Conservation (phyloP, 2,888 invertebrate species). For the Tetragonula carbonaria region DNA sequence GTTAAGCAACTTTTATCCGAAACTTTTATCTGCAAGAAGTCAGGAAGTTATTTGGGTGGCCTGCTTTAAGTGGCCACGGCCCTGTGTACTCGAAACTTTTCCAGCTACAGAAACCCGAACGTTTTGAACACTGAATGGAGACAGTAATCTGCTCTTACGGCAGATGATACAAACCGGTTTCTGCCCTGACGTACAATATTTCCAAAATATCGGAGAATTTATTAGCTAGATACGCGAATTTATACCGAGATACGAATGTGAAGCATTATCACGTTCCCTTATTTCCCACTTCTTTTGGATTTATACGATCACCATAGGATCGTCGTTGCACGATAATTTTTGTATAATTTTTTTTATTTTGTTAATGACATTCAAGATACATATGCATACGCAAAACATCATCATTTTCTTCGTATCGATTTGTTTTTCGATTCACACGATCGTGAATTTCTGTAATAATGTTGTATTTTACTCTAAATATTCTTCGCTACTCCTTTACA, state of each 20-base stretch:
- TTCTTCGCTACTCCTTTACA: too few species aligned
- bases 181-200: background rate
- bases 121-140: background rate
- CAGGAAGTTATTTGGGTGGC: constrained; percentile 30
- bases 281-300: background rate
- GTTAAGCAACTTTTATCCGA: constrained; percentile 30
- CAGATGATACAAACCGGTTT: background rate
- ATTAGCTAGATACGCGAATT: background rate
- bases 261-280: background rate
- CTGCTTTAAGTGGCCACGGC: background rate
- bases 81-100: constrained; percentile 25
- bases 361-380: background rate
- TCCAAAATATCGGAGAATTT: background rate
- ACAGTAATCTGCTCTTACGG: constrained; percentile 7
- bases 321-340: background rate
- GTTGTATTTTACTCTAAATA: too few species aligned
- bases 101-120: background rate
- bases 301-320: background rate
- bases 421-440: too few species aligned
- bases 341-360: background rate
- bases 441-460: too few species aligned
- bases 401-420: too few species aligned
- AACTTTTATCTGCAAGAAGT: constrained; percentile 28
- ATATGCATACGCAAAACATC: too few species aligned
- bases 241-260: background rate